Evolutionary conservation across 2,888 invertebrate genomes (phyloP), one percentile per base, ranked within the genome.

Genomic region (Diarsia dahlii): DNA sequence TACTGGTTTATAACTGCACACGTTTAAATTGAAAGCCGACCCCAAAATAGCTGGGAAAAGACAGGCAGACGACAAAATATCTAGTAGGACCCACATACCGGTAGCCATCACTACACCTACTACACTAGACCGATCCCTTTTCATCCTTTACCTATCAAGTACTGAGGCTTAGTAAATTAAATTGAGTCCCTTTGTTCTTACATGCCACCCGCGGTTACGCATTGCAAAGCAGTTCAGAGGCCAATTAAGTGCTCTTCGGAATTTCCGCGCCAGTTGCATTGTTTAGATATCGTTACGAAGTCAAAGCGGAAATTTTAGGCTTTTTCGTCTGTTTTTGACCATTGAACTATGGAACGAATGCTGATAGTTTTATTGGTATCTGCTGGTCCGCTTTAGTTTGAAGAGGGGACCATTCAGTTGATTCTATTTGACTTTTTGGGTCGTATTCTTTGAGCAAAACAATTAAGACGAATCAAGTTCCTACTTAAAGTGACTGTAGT

Each of bases 211-310:
- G 1, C 23, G 46, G n/a, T 18, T 46, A 69, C 50, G 56, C 48
- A 58, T 46, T 54, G 45, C 20, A 39, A 69, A 76, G n/a, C 20
- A 52, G 46, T 64, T 72, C n/a, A 28, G 50, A 15, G 12, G 9
- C 34, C 58, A 78, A 74, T 81, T 3, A 23, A 78, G 58, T n/a
- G 39, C 65, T 68, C 76, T 82, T 58, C 34, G 1, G 50, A 69
- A 63, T 74, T 81, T 70, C 66, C 71, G 54, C 74, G 23, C 28
- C 62, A 63, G 52, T 60, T 58, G 78, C 45, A 74, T 78, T 74
- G 77, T 74, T 84, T 76, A 46, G 28, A 50, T 50, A 60, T n/a
- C n/a, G 52, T 79, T 69, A 69, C 52, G 13, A 56, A 84, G 74
- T 82, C 76, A 74, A 82, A 80, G 76, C 34, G 56, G 28, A 66